Conservation (phyloP, 53 echinoderm and acorn worm species). For the Stichopus horrens region DNA sequence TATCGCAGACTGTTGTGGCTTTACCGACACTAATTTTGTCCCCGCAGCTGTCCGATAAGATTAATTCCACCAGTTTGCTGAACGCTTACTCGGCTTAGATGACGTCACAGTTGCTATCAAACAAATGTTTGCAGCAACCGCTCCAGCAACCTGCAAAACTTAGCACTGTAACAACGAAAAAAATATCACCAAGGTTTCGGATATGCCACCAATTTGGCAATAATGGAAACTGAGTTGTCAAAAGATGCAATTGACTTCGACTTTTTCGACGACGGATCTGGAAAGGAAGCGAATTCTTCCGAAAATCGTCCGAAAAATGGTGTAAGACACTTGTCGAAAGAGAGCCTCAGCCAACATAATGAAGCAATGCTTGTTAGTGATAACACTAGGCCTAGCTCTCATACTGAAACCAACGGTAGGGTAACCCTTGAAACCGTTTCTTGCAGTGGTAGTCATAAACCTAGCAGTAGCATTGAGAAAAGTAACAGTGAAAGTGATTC, state of each 20-base stretch:
- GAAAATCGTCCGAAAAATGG: slow-evolving; percentile 27
- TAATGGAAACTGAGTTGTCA: slow-evolving; percentile 56
- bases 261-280: slow-evolving; percentile 69
- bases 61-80: too few species aligned
- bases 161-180: not conserved
- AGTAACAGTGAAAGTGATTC: slow-evolving; percentile 53
- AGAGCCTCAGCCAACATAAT: not conserved
- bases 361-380: not conserved
- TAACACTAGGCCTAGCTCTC: slow-evolving; percentile 45
- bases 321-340: slow-evolving; percentile 11
- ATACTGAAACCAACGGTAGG: not conserved
- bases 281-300: not conserved
- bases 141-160: not conserved
- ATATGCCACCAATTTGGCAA: not conserved
- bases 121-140: slow-evolving; percentile 54
- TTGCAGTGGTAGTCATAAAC: slow-evolving; percentile 37
- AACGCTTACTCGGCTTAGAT: not conserved
- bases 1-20: too few species aligned
- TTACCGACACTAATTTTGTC: too few species aligned
- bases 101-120: slow-evolving; percentile 83
- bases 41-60: too few species aligned
- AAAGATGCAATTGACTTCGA: slow-evolving; percentile 84
- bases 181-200: not conserved
- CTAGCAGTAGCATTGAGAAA: slow-evolving; percentile 35
- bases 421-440: not conserved